These are phyloP conservation scores for Autographa gamma DNA, from an alignment of 2,888 invertebrate species.

Conservation along the genomic window DNA sequence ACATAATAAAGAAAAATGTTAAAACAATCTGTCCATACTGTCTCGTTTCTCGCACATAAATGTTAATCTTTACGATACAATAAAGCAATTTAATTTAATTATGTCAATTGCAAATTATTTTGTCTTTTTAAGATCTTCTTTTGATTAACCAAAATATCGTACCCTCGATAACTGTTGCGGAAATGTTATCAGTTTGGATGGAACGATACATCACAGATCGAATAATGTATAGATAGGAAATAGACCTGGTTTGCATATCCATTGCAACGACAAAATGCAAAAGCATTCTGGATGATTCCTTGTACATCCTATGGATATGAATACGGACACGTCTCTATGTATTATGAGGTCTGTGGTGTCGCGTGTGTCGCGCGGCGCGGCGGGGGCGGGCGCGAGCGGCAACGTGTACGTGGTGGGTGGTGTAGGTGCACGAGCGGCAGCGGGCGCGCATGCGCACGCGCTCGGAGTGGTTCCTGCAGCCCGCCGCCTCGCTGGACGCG, in stretches of 20 bases:
- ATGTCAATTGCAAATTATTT: no score
- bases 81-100: no score
- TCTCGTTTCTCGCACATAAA: slow-evolving; percentile 8
- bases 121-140: background rate
- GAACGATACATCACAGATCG: background rate
- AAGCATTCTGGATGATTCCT: no score
- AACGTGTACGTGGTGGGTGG: slow-evolving; percentile 63
- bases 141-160: background rate
- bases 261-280: no score
- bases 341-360: slow-evolving; percentile 7
- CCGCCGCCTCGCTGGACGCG: slow-evolving; percentile 88
- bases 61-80: background rate
- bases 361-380: slow-evolving; percentile 16
- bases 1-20: slow-evolving; percentile 18
- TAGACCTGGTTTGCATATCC: no score
- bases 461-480: slow-evolving; percentile 98
- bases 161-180: background rate
- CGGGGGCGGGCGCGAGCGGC: slow-evolving; percentile 45
- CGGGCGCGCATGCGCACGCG: slow-evolving; percentile 98
- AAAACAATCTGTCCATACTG: slow-evolving; percentile 16
- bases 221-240: background rate
- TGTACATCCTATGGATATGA: no score
- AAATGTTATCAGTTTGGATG: background rate
- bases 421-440: slow-evolving; percentile 98
- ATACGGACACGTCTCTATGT: slow-evolving; percentile 1